Base-by-base conservation (phyloP, 2,888 invertebrate species). In the Sphecodes monilicornis region DNA sequence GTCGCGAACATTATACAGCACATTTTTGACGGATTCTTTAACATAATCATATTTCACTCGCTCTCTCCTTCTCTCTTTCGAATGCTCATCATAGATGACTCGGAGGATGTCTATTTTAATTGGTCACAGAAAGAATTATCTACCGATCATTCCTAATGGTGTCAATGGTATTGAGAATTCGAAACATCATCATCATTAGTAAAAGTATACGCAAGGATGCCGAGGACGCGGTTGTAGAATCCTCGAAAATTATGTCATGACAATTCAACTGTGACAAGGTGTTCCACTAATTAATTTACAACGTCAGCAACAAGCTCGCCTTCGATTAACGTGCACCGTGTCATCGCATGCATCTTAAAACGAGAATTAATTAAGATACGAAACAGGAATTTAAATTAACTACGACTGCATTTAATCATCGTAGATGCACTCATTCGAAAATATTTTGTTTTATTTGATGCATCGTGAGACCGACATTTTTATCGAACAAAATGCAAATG, bases 191-290 rank as follows among this genome's bases (percentile, higher is more conserved):
- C 80, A 41, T 76, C 57, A n/a, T 54, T n/a, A 41, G 16, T 39
- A 57, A 80, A 46, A 68, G 57, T 73, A n/a, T 16, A 73, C 41
- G 50, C 39, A n/a, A n/a, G 69, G 32, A 77, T 32, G 70, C n/a
- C 60, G 43, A 74, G 73, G 50, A 66, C 60, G 43, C 72, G 36
- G 18, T n/a, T 16, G 29, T 16, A 3, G 73, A 70, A 77, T 54
- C 74, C 64, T 43, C 80, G 54, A 69, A 54, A 60, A 64, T 76
- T 60, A 76, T 80, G 83, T 76, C 83, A 77, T 46, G 70, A 78
- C 64, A 66, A 64, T 75, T 64, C 50, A 79, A 85, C 76, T 72
- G 84, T 85, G 84, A 85, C 84, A 79, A 85, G 83, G 83, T 78
- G 50, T 68, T 73, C 84, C 11, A 73, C 71, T 83, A 76, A 83